Conservation (phyloP, 23 tunicate species). For the Styela clava region DNA sequence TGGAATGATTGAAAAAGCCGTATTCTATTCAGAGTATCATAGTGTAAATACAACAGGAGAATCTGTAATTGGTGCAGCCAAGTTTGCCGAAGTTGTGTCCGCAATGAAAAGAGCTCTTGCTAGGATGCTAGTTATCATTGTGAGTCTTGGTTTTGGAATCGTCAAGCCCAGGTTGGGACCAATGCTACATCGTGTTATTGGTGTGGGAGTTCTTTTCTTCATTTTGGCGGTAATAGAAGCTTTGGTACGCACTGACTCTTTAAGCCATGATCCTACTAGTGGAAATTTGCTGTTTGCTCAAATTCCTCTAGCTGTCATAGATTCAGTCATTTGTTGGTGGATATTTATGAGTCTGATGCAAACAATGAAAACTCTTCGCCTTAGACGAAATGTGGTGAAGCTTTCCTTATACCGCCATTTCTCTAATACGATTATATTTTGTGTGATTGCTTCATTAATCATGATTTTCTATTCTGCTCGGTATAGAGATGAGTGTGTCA, state of each 20-base stretch:
- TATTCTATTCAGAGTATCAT: constrained; percentile 73
- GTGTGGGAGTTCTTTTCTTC: constrained; percentile 85
- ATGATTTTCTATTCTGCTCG: constrained; percentile 23
- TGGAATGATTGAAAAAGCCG: constrained; percentile 97
- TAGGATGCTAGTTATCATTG: constrained; percentile 95
- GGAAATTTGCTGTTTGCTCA: constrained; percentile 32
- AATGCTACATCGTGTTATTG: constrained; percentile 90
- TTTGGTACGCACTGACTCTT: constrained; percentile 61
- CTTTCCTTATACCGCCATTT: constrained; percentile 89
- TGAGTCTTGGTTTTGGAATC: constrained; percentile 97
- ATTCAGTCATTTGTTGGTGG: constrained; percentile 99
- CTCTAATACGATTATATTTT: constrained; percentile 82
- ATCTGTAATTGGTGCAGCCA: constrained; percentile 72
- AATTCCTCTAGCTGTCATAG: constrained; percentile 89
- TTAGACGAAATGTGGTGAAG: constrained; percentile 88
- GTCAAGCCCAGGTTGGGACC: constrained; percentile 98
- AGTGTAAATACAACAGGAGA: constrained; percentile 69
- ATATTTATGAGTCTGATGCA: constrained; percentile 80
- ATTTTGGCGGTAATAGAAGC: constrained; percentile 82
- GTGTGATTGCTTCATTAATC: constrained; percentile 52
- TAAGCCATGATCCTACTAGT: constrained; percentile 46
- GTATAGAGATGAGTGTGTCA: constrained; percentile 10
- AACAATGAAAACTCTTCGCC: constrained; percentile 94
- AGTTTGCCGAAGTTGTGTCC: constrained; percentile 87
- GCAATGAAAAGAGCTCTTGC: constrained; percentile 78